Base-by-base conservation (phyloP, 2,797 vertebrate genomes). In the Gymnocypris eckloni region DNA sequence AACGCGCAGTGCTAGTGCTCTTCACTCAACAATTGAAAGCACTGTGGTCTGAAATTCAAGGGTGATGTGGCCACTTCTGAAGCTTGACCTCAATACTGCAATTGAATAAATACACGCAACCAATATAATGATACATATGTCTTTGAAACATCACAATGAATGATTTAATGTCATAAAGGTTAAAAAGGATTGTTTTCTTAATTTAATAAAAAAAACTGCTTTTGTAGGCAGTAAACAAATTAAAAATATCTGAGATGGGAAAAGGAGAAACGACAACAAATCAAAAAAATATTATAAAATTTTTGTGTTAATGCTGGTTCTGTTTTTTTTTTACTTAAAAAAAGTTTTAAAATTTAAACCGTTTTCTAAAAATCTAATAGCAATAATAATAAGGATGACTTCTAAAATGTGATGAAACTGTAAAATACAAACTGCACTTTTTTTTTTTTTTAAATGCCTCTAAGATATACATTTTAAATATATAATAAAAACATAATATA, bases 1-100 rank as follows among this genome's bases (percentile, higher is more conserved):
- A 93, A 91, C 91, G 92, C 92, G 90, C 90, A 93, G 85, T 43
- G 83, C 78, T 88, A 67, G 85, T 71, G 79, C 86, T 86, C 81
- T 78, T 91, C 92, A 88, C 90, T 92, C 72, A 88, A 89, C 88
- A 59, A 83, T 81, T 69, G 88, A 87, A 89, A 89, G 85, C 83
- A 3, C 8, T 85, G 84, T 73, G 86, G 25, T 86, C 83, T 82
- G 61, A 67, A 82, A 79, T 56, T 84, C 64, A 84, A 86, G 81
- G 88, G 82, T 0, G 61, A 67, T 89, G 79, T 83, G 81, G 84
- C 70, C 83, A 71, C 81, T 72, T 12, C 64, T 71, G 39, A 86
- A 90, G 86, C 39, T 76, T 83, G 54, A 59, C 54, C 76, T 41
- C 52, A 41, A 41, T 78, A 59, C 59, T 69, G 79, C 39, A 67